A percentile compares a stretch with the other conserved stretches of the same genome.
Conservation (phyloP, 2,888 invertebrate genomes). For the Gasteruption jaculator region DNA sequence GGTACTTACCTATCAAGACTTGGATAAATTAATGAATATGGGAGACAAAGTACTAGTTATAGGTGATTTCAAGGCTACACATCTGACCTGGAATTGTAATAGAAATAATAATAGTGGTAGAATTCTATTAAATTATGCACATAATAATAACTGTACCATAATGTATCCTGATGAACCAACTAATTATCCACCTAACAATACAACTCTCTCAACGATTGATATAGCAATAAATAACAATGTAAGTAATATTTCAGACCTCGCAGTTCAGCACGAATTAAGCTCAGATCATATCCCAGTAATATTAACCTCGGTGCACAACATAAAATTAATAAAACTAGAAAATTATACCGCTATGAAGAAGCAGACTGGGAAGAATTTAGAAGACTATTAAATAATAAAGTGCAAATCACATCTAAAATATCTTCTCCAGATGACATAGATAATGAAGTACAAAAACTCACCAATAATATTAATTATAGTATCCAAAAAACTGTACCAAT, state of each 20-base stretch:
- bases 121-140: conserved; percentile 18
- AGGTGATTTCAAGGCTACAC: conserved; percentile 29
- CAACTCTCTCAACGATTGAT: conserved; percentile 28
- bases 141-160: conserved; percentile 22
- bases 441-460: conserved; percentile 17
- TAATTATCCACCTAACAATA: conserved; percentile 24
- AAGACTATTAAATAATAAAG: conserved; percentile 10
- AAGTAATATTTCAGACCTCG: conserved; percentile 13
- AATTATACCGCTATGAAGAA: conserved; percentile 15
- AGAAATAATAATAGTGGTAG: conserved; percentile 24
- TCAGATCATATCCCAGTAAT: conserved; percentile 29
- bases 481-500: conserved; percentile 13
- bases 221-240: conserved; percentile 29
- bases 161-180: conserved; percentile 26
- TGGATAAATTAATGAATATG: conserved; percentile 17
- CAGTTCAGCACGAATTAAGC: conserved; percentile 22
- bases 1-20: conserved; percentile 17
- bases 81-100: conserved; percentile 25
- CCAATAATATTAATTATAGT: conserved; percentile 13
- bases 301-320: conserved; percentile 7
- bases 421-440: conserved; percentile 16
- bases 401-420: conserved; percentile 15
- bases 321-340: not conserved
- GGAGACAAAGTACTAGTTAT: conserved; percentile 23
- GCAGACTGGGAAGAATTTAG: conserved; percentile 22